These are phyloP conservation scores for Rhamphomyia laevipes DNA, from an alignment of 2,888 invertebrate species.

Conservation along the genomic window DNA sequence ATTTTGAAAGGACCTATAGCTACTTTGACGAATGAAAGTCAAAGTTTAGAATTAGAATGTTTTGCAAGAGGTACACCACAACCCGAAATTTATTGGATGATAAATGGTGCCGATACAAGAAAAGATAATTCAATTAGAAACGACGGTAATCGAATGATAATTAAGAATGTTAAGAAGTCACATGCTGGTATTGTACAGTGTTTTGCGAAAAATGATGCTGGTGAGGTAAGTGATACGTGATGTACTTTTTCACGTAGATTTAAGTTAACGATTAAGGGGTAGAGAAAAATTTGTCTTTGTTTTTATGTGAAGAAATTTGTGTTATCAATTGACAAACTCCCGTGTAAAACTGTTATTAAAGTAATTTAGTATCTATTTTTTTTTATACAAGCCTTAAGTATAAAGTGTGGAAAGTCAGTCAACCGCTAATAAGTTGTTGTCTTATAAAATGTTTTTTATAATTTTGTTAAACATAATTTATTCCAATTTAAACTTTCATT, in stretches of 20 bases:
- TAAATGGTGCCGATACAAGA: conserved; percentile 64
- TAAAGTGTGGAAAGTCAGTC: too few species aligned
- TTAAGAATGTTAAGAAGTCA: conserved; percentile 60
- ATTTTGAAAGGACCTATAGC: conserved; percentile 36
- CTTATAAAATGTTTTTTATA: too few species aligned
- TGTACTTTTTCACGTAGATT: neutral
- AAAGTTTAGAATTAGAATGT: conserved; percentile 43
- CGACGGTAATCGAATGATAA: conserved; percentile 43
- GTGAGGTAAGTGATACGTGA: conserved; percentile 43
- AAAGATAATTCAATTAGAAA: conserved; percentile 43
- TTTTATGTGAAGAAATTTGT: too few species aligned
- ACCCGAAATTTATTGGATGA: conserved; percentile 70
- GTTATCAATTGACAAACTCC: too few species aligned
- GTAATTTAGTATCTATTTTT: too few species aligned
- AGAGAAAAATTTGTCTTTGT: too few species aligned
- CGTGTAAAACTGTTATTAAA: too few species aligned
- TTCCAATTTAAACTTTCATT: too few species aligned
- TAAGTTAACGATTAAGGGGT: neutral
- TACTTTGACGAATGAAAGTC: conserved; percentile 42
- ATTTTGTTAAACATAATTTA: too few species aligned
- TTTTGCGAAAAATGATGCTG: conserved; percentile 69
- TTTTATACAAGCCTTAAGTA: too few species aligned
- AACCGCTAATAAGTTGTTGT: too few species aligned
- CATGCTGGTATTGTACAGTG: conserved; percentile 88
- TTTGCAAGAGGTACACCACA: conserved; percentile 57